Percentiles rank a stretch among this genome's conserved stretches.
phyloP scores from a whole-genome alignment of 2,797 vertebrate genomes.

The Prionace glauca region DNA sequence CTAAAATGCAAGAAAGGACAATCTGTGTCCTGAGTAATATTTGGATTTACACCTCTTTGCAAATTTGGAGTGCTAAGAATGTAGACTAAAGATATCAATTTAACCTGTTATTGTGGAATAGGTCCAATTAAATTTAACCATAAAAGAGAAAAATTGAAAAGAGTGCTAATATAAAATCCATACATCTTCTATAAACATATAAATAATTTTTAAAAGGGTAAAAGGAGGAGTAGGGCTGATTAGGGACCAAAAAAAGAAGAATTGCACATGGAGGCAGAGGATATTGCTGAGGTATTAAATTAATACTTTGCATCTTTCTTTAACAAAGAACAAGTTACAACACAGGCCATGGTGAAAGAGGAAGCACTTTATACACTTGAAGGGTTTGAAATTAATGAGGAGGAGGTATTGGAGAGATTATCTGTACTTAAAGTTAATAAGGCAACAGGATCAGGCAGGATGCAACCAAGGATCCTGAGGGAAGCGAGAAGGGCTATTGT shows the following conservation, averaged over 20 bases:
- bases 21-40: not conserved
- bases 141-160: not conserved
- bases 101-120: not conserved
- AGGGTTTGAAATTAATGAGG: not conserved
- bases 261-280: too few relatives aligned
- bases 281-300: not conserved
- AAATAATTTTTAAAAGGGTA: too few relatives aligned
- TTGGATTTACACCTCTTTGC: not conserved
- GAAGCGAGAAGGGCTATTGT: too few relatives aligned
- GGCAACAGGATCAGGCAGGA: too few relatives aligned
- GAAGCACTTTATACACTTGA: not conserved
- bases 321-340: not conserved
- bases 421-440: too few relatives aligned
- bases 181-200: too few relatives aligned
- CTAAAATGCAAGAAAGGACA: not conserved
- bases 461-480: too few relatives aligned
- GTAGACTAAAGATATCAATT: conserved; percentile 1
- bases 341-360: not conserved
- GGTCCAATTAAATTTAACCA: not conserved
- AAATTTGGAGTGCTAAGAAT: not conserved
- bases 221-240: too few relatives aligned
- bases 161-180: not conserved
- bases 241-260: too few relatives aligned
- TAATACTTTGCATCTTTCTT: not conserved
- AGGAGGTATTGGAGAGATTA: too few relatives aligned